Base-by-base conservation (phyloP, 2,113 vertebrate genomes). In the Neoarius graeffei region DNA sequence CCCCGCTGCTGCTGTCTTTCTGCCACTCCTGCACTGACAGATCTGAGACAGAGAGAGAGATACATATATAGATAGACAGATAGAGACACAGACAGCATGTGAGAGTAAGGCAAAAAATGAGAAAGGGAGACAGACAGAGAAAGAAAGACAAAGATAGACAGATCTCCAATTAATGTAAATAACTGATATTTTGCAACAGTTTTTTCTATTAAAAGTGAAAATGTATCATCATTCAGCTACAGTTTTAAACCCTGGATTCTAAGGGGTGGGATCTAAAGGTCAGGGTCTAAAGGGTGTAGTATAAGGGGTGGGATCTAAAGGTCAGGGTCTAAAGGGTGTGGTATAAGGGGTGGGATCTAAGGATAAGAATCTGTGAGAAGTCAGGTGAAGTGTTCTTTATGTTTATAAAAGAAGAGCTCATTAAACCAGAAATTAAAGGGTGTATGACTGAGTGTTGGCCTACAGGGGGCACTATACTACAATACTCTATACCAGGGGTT, bases 11-110 rank as follows among this genome's bases (percentile, higher is more conserved):
- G 92, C 90, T 92, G 91, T 98, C 97, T 79, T 93, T 94, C 35
- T 94, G 96, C 97, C 97, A 98, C 50, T 97, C 96, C 19, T 95
- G 96, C 90, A 98, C 94, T 2, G 94, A 93, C 85, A 97, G 94
- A 73, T 97, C 97, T 98, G 89, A 79, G 7, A 81, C 54, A 66
- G n/a, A 83, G 66, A 79, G 23, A 27, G 11, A 54, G 42, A 30
- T 13, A 84, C 73, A 83, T 60, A 80, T 56, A 27, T 23, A 85
- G 48, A 35, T 5, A 81, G 64, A 56, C 35, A 56, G 35, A 71
- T 7, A 50, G 66, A 20, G 14, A 35, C 50, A 85, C 11, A 54
- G 64, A 71, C 15, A 50, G 42, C 42, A 42, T 42, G 42, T 42
- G 27, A 56, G 13, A 57, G 73, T 71, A 19, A 54, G 52, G n/a